Evolutionary conservation across 2,113 vertebrate genomes (phyloP).

Genomic region (Vulpes vulpes): DNA sequence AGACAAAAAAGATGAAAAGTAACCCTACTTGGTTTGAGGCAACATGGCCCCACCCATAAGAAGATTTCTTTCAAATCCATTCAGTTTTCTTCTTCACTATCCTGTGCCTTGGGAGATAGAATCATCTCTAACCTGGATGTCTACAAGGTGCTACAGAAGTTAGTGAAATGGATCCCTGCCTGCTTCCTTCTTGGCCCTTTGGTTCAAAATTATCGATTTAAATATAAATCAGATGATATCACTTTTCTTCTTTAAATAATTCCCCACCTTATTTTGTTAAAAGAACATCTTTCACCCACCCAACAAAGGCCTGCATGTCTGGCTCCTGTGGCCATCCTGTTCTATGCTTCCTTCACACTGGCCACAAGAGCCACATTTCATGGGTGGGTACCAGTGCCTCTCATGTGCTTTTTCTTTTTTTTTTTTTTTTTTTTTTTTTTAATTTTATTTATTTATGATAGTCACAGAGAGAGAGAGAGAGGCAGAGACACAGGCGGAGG

Average conservation of each 20-base stretch:
- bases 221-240: neutral
- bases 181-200: neutral
- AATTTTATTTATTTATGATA: too few species aligned
- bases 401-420: accelerated
- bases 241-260: neutral
- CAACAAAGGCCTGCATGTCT: accelerated
- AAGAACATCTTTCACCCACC: neutral
- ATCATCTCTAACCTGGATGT: neutral
- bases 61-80: neutral
- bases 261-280: conserved; percentile 7
- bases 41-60: accelerated
- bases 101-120: neutral
- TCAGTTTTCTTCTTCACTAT: neutral
- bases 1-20: neutral
- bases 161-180: neutral
- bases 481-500: too few species aligned
- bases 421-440: too few species aligned
- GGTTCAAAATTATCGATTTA: neutral
- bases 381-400: accelerated
- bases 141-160: accelerated
- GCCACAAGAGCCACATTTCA: neutral
- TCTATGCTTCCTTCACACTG: neutral
- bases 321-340: neutral
- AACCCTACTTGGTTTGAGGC: neutral
- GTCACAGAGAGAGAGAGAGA: too few species aligned